These are phyloP conservation scores for Metridium senile DNA, from an alignment of 92 coral and sea anemone species.

Conservation along the genomic window DNA sequence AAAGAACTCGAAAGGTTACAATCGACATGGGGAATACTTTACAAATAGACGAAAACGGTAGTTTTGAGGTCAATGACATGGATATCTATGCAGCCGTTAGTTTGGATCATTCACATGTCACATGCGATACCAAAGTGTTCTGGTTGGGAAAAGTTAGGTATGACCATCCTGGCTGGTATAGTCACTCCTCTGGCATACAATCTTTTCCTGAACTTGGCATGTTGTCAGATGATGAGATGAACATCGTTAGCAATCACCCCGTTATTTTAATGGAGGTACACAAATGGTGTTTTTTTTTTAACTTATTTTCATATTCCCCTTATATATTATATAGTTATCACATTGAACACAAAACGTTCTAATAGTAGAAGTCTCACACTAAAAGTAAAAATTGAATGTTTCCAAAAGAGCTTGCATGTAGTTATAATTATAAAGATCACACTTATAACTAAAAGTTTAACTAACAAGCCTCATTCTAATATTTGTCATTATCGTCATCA, in stretches of 20 bases:
- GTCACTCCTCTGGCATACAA: constrained; percentile 52
- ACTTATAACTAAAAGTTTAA: too few species aligned
- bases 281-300: background rate
- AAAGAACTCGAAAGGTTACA: constrained; percentile 1
- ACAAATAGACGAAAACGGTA: constrained; percentile 46
- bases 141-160: constrained; percentile 59
- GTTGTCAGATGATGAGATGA: constrained; percentile 35
- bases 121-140: constrained; percentile 44
- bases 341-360: too few species aligned
- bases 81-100: constrained; percentile 33
- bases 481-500: too few species aligned
- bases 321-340: too few species aligned
- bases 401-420: too few species aligned
- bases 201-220: constrained; percentile 42
- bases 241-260: constrained; percentile 26
- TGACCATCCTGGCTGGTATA: constrained; percentile 48
- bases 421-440: too few species aligned
- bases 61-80: constrained; percentile 22
- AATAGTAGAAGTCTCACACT: too few species aligned
- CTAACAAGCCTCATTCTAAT: too few species aligned
- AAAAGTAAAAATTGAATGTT: too few species aligned
- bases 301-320: too few species aligned
- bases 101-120: background rate
- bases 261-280: constrained; percentile 66
- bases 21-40: constrained; percentile 74